Percentiles rank a stretch among this genome's conserved stretches.
Conservation (phyloP, 2,797 vertebrate species). For the Leuciscus waleckii region DNA sequence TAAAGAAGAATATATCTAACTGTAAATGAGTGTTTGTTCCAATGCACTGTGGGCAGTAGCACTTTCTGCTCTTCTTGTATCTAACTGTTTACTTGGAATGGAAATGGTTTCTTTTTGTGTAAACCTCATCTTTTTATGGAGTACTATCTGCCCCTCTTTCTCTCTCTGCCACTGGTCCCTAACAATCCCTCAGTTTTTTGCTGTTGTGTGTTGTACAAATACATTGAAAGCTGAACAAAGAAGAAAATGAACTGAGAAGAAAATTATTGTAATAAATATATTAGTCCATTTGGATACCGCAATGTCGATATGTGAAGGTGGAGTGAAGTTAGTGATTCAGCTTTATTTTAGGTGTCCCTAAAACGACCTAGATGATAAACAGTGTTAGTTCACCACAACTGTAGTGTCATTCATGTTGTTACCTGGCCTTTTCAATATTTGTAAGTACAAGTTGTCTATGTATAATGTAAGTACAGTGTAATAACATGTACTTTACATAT, state of each 20-base stretch:
- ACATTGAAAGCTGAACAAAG: constrained; percentile 43
- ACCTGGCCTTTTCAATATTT: constrained; percentile 38
- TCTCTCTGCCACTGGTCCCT: constrained; percentile 47
- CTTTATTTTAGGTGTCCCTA: constrained; percentile 47
- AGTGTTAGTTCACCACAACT: constrained; percentile 13
- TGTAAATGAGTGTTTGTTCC: constrained; percentile 57
- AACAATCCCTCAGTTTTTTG: constrained; percentile 37
- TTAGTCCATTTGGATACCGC: constrained; percentile 34
- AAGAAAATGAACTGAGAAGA: constrained; percentile 21
- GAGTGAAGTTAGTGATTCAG: constrained; percentile 30
- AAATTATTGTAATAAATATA: constrained; percentile 40
- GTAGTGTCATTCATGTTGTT: constrained; percentile 26
- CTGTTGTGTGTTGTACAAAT: constrained; percentile 58
- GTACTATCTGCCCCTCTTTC: constrained; percentile 10
- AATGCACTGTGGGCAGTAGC: constrained; percentile 53
- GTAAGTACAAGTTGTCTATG: constrained; percentile 36
- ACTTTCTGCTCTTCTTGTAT: constrained; percentile 45
- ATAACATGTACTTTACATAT: constrained; percentile 28
- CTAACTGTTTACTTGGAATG: constrained; percentile 44
- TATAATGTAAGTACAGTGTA: constrained; percentile 24
- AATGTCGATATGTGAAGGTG: constrained; percentile 34
- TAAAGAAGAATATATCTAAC: constrained; percentile 53
- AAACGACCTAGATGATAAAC: constrained; percentile 19
- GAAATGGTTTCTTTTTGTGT: constrained; percentile 48
- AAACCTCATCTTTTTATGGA: constrained; percentile 40